Percentiles rank a stretch among this genome's conserved stretches.
phyloP scores from a whole-genome alignment of 1,140 invertebrate genomes.

The Tenebrio molitor region DNA sequence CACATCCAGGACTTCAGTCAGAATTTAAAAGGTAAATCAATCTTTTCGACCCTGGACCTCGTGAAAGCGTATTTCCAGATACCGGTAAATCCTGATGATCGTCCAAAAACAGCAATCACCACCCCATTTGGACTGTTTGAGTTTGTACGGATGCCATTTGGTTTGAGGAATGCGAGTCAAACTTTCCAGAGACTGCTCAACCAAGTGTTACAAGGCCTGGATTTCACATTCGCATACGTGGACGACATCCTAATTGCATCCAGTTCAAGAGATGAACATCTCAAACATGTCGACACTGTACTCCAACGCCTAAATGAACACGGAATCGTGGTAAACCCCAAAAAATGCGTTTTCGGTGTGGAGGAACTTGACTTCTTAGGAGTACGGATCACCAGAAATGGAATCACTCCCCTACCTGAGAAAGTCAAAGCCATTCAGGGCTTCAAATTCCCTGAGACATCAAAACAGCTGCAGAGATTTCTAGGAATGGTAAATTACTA shows the following conservation, averaged over 20 bases:
- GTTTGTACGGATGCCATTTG: constrained; percentile 64
- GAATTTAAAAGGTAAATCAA: constrained; percentile 59
- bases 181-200: constrained; percentile 63
- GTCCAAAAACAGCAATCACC: constrained; percentile 63
- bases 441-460: constrained; percentile 54
- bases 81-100: constrained; percentile 58
- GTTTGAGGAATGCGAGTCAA: constrained; percentile 63
- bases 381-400: constrained; percentile 54
- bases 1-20: constrained; percentile 60
- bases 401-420: no score
- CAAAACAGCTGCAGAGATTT: constrained; percentile 56
- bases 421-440: no score
- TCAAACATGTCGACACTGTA: constrained; percentile 64
- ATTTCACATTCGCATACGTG: constrained; percentile 55
- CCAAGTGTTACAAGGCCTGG: constrained; percentile 50
- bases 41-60: constrained; percentile 69
- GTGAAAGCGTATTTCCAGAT: constrained; percentile 68
- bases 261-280: neutral
- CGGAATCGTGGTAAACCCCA: neutral
- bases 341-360: constrained; percentile 3
- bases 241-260: no score
- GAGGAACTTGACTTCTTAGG: constrained; percentile 58
- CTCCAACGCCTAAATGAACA: no score
- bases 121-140: constrained; percentile 64
- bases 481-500: constrained; percentile 65